Evolutionary conservation across 1,140 invertebrate species (phyloP), one percentile per base, ranked within the genome.

Genomic region (Drosophila mojavensis): DNA sequence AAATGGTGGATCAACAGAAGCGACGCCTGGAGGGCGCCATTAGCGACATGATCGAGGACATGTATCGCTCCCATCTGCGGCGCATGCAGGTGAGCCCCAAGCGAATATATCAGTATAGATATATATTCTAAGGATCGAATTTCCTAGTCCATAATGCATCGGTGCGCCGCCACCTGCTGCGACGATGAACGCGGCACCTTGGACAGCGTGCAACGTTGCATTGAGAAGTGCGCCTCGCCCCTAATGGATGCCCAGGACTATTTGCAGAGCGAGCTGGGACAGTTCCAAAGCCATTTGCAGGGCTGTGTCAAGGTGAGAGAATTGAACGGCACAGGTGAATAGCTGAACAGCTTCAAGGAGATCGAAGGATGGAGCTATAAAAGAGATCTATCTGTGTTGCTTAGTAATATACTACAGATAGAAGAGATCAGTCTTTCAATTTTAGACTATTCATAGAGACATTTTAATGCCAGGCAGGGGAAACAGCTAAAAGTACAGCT

Each of bases 81-180:
- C 96, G 95, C 93, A 97, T 98, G 94, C 97, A 98, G 95, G 97
- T 98, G 39, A 78, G 75, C 64, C 26, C 2, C 11, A 62, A 1
- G 0, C n/a, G 26, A 10, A 13, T 2, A n/a, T 43, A 13, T 43
- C 2, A 2, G 3, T n/a, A 43, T 43, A 55, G 17, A 11, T 2
- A 45, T 39, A 6, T 17, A 6, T 17, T 17, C 20, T 45, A 2
- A 17, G 0, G 1, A 17, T 6, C 2, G 13, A 36, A 36, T 36
- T n/a, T 2, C 11, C 7, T 10, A 90, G 85, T 95, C 94, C 56
- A 94, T 96, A 64, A 98, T 98, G 97, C 97, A 98, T 88, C 94
- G 95, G 74, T 98, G 97, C 94, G 96, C 97, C 15, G 95, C 96
- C 0, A 94, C 93, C 71, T 99, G 98, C 91, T 98, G 97, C 92